phyloP scores from a whole-genome alignment of 2,797 vertebrate genomes.

The Protonibea diacanthus region DNA sequence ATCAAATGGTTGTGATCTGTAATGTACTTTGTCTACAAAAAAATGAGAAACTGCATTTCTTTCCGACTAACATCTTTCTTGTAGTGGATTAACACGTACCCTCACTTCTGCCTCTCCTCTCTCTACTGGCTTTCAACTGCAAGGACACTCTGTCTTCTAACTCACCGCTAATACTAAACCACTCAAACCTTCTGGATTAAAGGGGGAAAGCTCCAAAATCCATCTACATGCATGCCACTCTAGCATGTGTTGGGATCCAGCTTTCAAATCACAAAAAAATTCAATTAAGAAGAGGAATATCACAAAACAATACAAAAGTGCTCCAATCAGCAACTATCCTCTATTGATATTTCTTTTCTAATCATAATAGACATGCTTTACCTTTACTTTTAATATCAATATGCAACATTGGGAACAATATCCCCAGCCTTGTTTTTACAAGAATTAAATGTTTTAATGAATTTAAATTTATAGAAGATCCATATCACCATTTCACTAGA shows the following conservation, averaged over 20 bases:
- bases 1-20: conserved; percentile 85
- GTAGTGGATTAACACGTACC: conserved; percentile 87
- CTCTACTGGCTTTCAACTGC: conserved; percentile 85
- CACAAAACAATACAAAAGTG: conserved; percentile 65
- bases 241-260: conserved; percentile 86
- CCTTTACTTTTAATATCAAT: conserved; percentile 85
- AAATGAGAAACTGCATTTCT: conserved; percentile 91
- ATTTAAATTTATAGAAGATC: conserved; percentile 15
- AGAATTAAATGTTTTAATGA: conserved; percentile 9
- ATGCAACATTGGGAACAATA: conserved; percentile 85
- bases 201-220: conserved; percentile 79
- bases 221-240: conserved; percentile 86
- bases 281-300: conserved; percentile 79
- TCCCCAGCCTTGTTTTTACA: conserved; percentile 8
- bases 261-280: conserved; percentile 72
- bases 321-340: conserved; percentile 76
- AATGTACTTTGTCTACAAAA: conserved; percentile 82
- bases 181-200: conserved; percentile 84
- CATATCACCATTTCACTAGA: conserved; percentile 15
- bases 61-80: conserved; percentile 86
- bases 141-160: conserved; percentile 85
- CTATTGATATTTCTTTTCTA: conserved; percentile 83
- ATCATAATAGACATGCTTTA: conserved; percentile 84
- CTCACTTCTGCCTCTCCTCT: conserved; percentile 79
- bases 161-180: conserved; percentile 84